Conservation (phyloP, 2,113 vertebrate species). For the Mesembrinibis cayennensis region DNA sequence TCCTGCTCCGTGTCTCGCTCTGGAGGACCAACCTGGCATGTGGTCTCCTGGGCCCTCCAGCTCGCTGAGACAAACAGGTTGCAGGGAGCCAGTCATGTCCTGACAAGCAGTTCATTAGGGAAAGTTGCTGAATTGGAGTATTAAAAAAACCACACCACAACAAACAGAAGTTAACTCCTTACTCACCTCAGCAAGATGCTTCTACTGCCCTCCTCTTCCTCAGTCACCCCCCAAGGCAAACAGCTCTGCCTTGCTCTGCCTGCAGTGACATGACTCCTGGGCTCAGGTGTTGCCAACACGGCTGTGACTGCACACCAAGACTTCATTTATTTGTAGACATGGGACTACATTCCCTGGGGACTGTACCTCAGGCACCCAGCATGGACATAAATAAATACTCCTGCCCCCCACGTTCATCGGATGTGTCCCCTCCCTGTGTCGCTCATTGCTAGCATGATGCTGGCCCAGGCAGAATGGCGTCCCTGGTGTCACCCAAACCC, state of each 20-base stretch:
- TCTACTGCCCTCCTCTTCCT: not conserved
- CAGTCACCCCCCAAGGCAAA: not conserved
- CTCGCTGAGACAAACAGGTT: not conserved
- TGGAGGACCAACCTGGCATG: conserved; percentile 33
- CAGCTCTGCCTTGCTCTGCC: not conserved
- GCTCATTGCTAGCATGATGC: not conserved
- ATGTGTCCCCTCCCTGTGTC: not conserved
- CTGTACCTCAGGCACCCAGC: not conserved
- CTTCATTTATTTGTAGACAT: not conserved
- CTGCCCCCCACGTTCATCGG: rapidly evolving
- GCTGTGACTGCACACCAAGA: not conserved
- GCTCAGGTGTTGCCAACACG: not conserved
- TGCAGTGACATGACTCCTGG: not conserved
- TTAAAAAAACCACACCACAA: not conserved
- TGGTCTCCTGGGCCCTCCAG: conserved; percentile 50
- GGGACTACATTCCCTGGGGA: not conserved
- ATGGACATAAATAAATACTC: not conserved
- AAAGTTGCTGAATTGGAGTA: conserved; percentile 21
- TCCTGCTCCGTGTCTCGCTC: not conserved
- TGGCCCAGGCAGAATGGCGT: not conserved
- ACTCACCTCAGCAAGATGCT: not conserved
- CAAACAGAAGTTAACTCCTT: conserved; percentile 26
- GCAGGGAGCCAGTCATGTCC: conserved; percentile 17
- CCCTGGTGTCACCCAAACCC: not conserved
- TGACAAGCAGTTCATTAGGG: conserved; percentile 54